Evolutionary conservation across 2,888 invertebrate species (phyloP), one percentile per base, ranked within the genome.

Genomic region (Agrochola lota): DNA sequence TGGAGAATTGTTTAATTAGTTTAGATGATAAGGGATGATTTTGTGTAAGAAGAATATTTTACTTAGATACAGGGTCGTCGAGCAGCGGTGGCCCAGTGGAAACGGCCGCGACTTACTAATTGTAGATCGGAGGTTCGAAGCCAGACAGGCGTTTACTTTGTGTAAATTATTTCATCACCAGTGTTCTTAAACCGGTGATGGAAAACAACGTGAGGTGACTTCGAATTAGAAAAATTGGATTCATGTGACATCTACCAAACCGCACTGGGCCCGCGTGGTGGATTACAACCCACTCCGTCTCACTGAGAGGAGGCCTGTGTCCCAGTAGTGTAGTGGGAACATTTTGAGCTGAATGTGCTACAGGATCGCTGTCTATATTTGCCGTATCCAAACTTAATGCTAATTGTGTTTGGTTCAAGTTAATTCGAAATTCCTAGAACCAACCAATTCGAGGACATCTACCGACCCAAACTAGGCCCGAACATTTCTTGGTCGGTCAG

Each of bases 1-100:
- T 78, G n/a, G 0, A 30, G 30, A 52, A 67, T 62, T 83, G 9
- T 71, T 62, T 40, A 35, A 67, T 59, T 46, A 71, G 20, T 35
- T 26, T 35, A 35, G 35, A 30, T 60, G 1, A 75, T 60, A 55
- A 20, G n/a, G 17, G 11, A 20, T 46, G 15, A 20, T 30, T 15
- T n/a, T 30, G 43, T 43, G 9, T 66, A 9, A 5, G 17, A 26
- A n/a, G 26, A 7, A 26, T 20, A 30, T 30, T 46, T 66, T 0
- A 11, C 20, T 26, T 46, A 4, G 7, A 11, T 7, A 46, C 26
- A 15, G 46, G 7, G 4, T 20, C 7, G 17, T 55, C 4, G 23
- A 55, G 55, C 20, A 23, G 23, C 11, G 55, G 55, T 55, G 9
- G 23, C 1, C 0, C n/a, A 55, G 23, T 55, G 23, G 4, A 11